Conservation (phyloP, 2,888 invertebrate genomes). For the Diploptera punctata region DNA sequence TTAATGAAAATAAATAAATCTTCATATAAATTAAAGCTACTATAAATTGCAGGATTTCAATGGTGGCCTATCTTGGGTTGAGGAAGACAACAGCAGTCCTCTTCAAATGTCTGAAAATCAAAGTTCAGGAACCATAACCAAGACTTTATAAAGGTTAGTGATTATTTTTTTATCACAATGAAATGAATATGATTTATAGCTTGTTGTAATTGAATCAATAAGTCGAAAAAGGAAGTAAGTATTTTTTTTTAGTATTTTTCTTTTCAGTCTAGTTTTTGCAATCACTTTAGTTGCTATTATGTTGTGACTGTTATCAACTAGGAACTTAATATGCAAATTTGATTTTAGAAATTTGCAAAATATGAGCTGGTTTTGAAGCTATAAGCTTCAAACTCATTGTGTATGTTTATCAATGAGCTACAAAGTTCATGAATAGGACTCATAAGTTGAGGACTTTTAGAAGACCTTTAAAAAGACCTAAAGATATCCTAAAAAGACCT, state of each 20-base stretch:
- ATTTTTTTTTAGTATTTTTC: not conserved
- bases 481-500: too few relatives aligned
- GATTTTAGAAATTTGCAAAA: too few relatives aligned
- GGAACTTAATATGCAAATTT: not conserved
- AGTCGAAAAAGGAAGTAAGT: not conserved
- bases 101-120: not conserved
- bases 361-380: too few relatives aligned
- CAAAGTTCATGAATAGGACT: too few relatives aligned
- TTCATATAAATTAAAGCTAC: too few relatives aligned
- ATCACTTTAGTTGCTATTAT: not conserved
- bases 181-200: not conserved
- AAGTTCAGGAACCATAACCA: slow-evolving; percentile 21
- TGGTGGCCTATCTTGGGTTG: not conserved
- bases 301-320: not conserved
- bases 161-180: not conserved
- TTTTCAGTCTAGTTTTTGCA: not conserved
- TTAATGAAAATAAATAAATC: too few relatives aligned
- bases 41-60: slow-evolving; percentile 20
- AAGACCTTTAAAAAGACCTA: too few relatives aligned
- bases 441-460: too few relatives aligned
- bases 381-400: too few relatives aligned
- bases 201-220: not conserved
- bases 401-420: too few relatives aligned
- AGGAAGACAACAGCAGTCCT: not conserved
- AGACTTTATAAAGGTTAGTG: slow-evolving; percentile 7